phyloP scores from a whole-genome alignment of 2,113 vertebrate species.

The Indicator indicator region DNA sequence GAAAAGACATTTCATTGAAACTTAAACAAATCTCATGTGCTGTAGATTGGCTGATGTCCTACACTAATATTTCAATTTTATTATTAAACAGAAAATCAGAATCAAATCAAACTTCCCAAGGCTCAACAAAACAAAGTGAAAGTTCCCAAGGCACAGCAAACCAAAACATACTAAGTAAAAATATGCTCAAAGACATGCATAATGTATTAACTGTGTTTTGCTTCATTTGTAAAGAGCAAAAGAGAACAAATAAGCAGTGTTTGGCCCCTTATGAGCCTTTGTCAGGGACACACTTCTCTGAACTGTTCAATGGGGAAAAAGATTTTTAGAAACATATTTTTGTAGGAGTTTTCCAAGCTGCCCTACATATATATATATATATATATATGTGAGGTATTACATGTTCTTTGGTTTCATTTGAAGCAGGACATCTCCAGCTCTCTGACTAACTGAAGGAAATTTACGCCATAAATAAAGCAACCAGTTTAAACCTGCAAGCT shows the following conservation, averaged over 20 bases:
- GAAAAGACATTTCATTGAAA: slow-evolving; percentile 4
- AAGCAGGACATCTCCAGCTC: background rate
- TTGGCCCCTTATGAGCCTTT: background rate
- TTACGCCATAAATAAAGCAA: background rate
- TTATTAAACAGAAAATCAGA: slow-evolving; percentile 33
- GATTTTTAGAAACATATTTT: background rate
- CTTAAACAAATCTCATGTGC: background rate
- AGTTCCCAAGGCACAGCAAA: slow-evolving; percentile 45
- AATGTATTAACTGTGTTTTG: slow-evolving; percentile 64
- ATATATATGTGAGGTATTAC: background rate
- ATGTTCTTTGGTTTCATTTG: background rate
- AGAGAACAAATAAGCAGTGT: slow-evolving; percentile 59
- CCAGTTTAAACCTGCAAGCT: background rate
- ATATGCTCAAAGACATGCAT: slow-evolving; percentile 40
- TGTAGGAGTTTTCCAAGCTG: background rate
- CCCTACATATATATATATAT: background rate
- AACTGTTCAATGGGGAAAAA: background rate
- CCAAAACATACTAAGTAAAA: slow-evolving; percentile 34
- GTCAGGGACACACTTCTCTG: background rate
- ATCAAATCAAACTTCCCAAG: slow-evolving; percentile 51
- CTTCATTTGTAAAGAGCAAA: slow-evolving; percentile 61
- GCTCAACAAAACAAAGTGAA: slow-evolving; percentile 25
- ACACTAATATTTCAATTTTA: slow-evolving; percentile 16
- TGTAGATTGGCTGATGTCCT: background rate
- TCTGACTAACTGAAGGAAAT: background rate